phyloP scores from a whole-genome alignment of 2,888 invertebrate species.

The Trichopoda pennipes region DNA sequence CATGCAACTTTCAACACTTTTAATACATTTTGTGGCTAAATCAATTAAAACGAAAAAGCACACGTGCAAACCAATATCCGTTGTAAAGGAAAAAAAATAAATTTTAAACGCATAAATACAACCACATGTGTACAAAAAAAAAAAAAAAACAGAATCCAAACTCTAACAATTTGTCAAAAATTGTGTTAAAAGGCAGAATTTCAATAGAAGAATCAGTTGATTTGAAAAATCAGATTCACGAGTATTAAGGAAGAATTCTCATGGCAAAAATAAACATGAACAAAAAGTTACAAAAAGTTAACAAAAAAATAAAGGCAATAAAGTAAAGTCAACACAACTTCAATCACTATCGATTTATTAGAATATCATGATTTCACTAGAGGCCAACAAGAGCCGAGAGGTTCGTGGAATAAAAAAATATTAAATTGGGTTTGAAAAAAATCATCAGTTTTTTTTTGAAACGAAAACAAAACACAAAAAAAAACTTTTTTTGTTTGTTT shows the following conservation, averaged over 20 bases:
- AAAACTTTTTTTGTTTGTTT: not conserved
- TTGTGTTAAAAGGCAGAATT: constrained; percentile 43
- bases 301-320: too few species aligned
- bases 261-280: not conserved
- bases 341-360: constrained; percentile 50
- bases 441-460: not conserved
- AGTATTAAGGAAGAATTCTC: not conserved
- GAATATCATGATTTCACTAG: not conserved
- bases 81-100: constrained; percentile 68
- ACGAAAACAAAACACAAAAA: not conserved
- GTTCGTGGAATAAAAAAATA: constrained; percentile 4
- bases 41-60: constrained; percentile 78
- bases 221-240: constrained; percentile 6
- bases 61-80: constrained; percentile 69
- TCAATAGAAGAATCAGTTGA: constrained; percentile 12
- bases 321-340: constrained; percentile 56
- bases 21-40: constrained; percentile 76
- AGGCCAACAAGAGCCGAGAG: not conserved
- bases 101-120: not conserved
- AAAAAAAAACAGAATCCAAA: constrained; percentile 16
- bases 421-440: not conserved
- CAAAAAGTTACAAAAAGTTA: not conserved
- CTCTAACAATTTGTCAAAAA: constrained; percentile 17
- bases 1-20: constrained; percentile 74
- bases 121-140: not conserved